phyloP scores from a whole-genome alignment of 2,797 vertebrate genomes.

The Halcyon leucocephala region DNA sequence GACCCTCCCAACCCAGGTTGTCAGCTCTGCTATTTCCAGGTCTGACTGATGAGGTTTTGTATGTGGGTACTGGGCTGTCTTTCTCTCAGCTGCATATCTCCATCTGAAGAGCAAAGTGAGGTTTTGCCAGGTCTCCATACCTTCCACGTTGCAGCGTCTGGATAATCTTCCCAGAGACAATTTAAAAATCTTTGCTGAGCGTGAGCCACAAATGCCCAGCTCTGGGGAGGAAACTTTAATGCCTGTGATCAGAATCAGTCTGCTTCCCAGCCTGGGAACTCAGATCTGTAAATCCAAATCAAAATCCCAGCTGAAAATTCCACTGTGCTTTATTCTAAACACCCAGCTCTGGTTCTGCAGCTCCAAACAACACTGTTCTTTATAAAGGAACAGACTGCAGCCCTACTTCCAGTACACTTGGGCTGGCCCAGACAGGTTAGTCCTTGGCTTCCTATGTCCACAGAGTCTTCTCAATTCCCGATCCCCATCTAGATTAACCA shows the following conservation, averaged over 20 bases:
- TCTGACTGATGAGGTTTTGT: not conserved
- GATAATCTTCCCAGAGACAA: not conserved
- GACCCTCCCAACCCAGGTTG: not conserved
- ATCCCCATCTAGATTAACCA: not conserved
- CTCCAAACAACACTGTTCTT: not conserved
- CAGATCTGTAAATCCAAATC: not conserved
- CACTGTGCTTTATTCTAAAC: not conserved
- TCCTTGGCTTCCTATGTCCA: not conserved
- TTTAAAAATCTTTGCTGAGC: not conserved
- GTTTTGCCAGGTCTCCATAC: not conserved
- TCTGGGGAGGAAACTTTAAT: not conserved
- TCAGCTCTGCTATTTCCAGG: not conserved
- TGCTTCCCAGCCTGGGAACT: not conserved
- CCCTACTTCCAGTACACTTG: not conserved
- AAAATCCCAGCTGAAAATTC: not conserved
- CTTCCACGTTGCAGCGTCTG: not conserved
- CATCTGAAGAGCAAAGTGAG: not conserved
- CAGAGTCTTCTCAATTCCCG: not conserved
- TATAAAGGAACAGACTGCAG: not conserved
- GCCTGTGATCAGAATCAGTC: not conserved
- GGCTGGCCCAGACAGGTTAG: not conserved
- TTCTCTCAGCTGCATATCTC: not conserved
- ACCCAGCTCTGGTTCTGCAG: not conserved
- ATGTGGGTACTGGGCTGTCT: not conserved
- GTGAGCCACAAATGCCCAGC: not conserved